Conservation (phyloP, 2,113 vertebrate genomes). For the Acrocephalus kingi region DNA sequence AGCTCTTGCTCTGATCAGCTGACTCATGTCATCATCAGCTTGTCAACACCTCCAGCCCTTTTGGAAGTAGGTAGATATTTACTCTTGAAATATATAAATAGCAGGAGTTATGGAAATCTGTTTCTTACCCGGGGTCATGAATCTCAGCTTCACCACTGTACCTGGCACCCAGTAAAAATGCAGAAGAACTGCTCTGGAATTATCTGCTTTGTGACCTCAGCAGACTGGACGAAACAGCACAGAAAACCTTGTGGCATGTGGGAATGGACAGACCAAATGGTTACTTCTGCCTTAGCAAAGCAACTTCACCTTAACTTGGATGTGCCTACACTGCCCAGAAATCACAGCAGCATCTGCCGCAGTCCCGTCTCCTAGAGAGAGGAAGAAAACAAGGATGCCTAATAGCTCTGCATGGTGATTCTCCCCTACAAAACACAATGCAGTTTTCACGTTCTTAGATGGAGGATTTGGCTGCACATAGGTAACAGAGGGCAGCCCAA, state of each 20-base stretch:
- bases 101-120: not conserved
- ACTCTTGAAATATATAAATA: not conserved
- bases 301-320: not conserved
- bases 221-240: not conserved
- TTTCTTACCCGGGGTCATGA: not conserved
- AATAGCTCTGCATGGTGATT: not conserved
- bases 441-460: not conserved
- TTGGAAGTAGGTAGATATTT: not conserved
- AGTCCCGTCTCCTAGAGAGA: not conserved
- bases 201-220: not conserved
- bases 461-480: not conserved
- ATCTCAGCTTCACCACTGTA: not conserved
- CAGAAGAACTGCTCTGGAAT: not conserved
- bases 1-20: not conserved
- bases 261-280: not conserved
- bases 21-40: not conserved
- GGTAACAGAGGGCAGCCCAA: not conserved
- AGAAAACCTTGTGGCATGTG: not conserved
- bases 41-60: not conserved
- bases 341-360: not conserved
- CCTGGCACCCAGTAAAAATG: not conserved
- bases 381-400: not conserved
- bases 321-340: not conserved
- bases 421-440: not conserved
- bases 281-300: not conserved